These are phyloP conservation scores for Anorthoa munda DNA, from an alignment of 2,888 invertebrate species.

Conservation along the genomic window DNA sequence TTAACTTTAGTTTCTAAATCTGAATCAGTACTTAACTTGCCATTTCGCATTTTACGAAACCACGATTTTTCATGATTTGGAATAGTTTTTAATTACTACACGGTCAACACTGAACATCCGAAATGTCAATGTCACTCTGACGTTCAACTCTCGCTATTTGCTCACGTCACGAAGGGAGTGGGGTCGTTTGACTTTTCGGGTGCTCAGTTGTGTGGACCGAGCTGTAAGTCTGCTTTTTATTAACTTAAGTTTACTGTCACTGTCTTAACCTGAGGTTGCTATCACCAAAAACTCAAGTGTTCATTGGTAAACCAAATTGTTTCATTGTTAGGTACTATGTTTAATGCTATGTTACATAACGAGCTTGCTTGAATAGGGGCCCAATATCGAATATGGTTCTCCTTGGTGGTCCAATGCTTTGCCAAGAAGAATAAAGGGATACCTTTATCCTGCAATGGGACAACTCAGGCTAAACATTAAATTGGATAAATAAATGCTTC, in stretches of 20 bases:
- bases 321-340: conserved; percentile 67
- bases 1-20: conserved; percentile 40
- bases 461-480: too few relatives aligned
- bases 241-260: conserved; percentile 46
- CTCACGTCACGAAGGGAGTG: too few relatives aligned
- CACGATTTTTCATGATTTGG: conserved; percentile 54
- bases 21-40: conserved; percentile 68
- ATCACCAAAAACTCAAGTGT: conserved; percentile 79
- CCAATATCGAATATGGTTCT: conserved; percentile 13
- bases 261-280: conserved; percentile 61
- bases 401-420: neutral
- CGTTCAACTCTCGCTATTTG: too few relatives aligned
- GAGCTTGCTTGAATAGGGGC: conserved; percentile 42
- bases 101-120: too few relatives aligned
- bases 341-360: conserved; percentile 54
- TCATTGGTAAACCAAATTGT: conserved; percentile 73
- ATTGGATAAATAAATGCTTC: too few relatives aligned
- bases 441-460: too few relatives aligned
- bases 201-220: too few relatives aligned
- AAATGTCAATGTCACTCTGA: too few relatives aligned
- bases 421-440: neutral
- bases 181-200: too few relatives aligned
- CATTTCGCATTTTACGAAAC: conserved; percentile 66
- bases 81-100: conserved; percentile 33
- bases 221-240: conserved; percentile 43